phyloP scores from a whole-genome alignment of 2,888 invertebrate species.

The Eubasilissa splendida region DNA sequence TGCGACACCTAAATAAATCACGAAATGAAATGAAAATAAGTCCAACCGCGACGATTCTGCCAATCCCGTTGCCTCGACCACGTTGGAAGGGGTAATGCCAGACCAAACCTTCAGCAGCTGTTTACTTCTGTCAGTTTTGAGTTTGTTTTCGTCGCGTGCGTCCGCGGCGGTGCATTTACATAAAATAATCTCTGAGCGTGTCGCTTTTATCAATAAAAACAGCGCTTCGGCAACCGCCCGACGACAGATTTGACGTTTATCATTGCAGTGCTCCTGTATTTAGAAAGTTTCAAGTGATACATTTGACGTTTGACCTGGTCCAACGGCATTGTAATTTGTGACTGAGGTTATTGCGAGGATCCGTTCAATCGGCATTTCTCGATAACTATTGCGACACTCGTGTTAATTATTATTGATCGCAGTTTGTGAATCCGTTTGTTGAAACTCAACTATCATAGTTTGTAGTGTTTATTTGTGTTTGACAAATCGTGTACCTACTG shows the following conservation, averaged over 20 bases:
- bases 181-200: background rate
- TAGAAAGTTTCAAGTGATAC: slow-evolving; percentile 13
- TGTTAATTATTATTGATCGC: too few relatives aligned
- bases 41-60: slow-evolving; percentile 19
- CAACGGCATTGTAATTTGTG: background rate
- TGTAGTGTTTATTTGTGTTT: too few relatives aligned
- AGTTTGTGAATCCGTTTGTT: too few relatives aligned
- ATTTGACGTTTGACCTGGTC: slow-evolving; percentile 14
- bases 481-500: too few relatives aligned
- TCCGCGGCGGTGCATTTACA: slow-evolving; percentile 20
- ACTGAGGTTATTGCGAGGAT: too few relatives aligned
- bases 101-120: slow-evolving; percentile 17
- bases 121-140: slow-evolving; percentile 34
- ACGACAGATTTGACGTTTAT: background rate
- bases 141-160: slow-evolving; percentile 29
- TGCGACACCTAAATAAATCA: background rate
- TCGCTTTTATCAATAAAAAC: slow-evolving; percentile 26
- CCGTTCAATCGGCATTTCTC: too few relatives aligned
- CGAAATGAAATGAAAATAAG: slow-evolving; percentile 25
- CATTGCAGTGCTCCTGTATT: slow-evolving; percentile 10
- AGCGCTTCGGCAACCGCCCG: background rate
- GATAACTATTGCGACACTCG: too few relatives aligned
- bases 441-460: too few relatives aligned
- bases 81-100: slow-evolving; percentile 33
- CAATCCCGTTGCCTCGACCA: slow-evolving; percentile 33